Percentiles rank a stretch among this genome's conserved stretches.
These are phyloP conservation scores for Chaetodon trifasciatus DNA, from an alignment of 2,797 vertebrate genomes.

Conservation along the genomic window DNA sequence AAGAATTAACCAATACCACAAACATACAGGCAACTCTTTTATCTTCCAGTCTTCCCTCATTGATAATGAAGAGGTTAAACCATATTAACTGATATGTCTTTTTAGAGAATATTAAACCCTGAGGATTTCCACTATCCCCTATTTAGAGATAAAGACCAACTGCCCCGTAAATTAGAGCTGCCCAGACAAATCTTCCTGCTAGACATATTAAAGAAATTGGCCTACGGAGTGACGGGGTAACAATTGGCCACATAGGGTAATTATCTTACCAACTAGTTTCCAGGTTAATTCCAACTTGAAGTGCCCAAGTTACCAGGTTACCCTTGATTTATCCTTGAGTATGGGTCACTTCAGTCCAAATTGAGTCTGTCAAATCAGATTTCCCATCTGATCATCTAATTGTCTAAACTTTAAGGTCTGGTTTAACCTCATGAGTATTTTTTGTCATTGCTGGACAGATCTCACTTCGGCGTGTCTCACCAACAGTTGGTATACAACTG, in stretches of 20 bases:
- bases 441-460: background rate
- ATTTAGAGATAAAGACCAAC: background rate
- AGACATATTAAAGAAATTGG: background rate
- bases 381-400: background rate
- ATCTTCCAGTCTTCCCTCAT: background rate
- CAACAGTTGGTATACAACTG: too few relatives aligned
- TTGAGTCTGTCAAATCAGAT: background rate
- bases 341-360: background rate
- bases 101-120: background rate
- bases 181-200: background rate
- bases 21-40: background rate
- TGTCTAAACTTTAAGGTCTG: background rate
- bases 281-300: background rate
- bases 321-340: background rate
- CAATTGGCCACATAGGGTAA: background rate
- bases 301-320: background rate
- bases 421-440: background rate
- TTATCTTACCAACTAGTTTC: background rate
- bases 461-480: too few relatives aligned
- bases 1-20: too few relatives aligned
- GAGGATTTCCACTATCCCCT: background rate
- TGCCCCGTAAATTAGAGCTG: background rate
- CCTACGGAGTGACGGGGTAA: background rate
- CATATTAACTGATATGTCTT: background rate
- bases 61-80: background rate